A percentile compares a stretch with the other conserved stretches of the same genome.
phyloP scores from a whole-genome alignment of 2,113 vertebrate genomes.

The Caloenas nicobarica region DNA sequence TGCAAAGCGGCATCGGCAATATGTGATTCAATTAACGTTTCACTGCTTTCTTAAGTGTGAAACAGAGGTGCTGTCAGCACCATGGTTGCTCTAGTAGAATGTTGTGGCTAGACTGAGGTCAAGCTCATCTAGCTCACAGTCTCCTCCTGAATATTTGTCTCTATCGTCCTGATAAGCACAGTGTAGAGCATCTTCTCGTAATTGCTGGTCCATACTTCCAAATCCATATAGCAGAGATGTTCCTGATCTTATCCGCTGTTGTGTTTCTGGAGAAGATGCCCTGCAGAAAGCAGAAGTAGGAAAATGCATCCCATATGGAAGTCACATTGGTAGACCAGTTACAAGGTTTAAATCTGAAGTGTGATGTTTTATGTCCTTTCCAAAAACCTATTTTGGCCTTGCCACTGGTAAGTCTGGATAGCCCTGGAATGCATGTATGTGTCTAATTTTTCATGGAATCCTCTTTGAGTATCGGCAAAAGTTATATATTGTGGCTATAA shows the following conservation, averaged over 20 bases:
- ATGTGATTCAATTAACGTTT: not conserved
- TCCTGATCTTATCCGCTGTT: not conserved
- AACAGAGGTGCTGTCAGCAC: not conserved
- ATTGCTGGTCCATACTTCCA: not conserved
- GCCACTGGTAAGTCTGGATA: not conserved
- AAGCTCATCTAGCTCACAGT: not conserved
- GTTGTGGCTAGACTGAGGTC: not conserved
- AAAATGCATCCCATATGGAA: not conserved
- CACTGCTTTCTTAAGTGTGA: not conserved
- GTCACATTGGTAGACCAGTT: not conserved
- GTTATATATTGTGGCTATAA: not conserved
- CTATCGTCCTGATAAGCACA: accelerated
- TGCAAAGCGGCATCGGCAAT: not conserved
- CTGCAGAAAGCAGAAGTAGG: not conserved
- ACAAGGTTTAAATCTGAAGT: not conserved
- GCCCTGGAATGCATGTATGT: accelerated
- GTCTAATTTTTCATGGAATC: not conserved
- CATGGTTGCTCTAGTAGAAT: not conserved
- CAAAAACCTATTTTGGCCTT: not conserved
- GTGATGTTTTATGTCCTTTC: not conserved
- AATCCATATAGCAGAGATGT: not conserved
- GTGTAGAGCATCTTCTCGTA: not conserved
- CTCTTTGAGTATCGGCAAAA: not conserved
- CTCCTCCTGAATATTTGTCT: not conserved
- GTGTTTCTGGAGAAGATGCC: not conserved